Base-by-base conservation (phyloP, 2,888 invertebrate genomes). In the Napeogenes sylphis region DNA sequence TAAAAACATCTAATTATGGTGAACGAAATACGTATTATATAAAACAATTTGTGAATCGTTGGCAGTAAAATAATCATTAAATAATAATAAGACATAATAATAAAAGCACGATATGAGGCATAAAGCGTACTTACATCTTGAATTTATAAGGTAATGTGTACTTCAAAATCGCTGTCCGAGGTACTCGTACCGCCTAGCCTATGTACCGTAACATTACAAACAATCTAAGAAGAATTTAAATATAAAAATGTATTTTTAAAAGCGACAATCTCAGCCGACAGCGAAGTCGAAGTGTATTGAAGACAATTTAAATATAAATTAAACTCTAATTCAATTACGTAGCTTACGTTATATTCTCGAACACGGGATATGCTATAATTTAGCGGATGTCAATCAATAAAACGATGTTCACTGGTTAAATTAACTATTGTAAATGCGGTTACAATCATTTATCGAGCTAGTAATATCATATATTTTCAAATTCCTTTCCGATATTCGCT, bases 71-170 rank as follows among this genome's bases (percentile, higher is more conserved):
- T 77, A 80, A 81, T 81, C 76, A 74, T 75, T 76, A 79, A 80
- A 76, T 77, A 79, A 78, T 66, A 56, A 59, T 62, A 68, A 57
- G 55, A 67, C 80, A 63, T 47, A 59, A 79, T 14, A 14, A 14
- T 12, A 79, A 21, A 90, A 90, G 90, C 90, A 85, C 87, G 65
- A 84, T 84, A 85, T 73, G 82, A 86, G 85, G 89, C 89, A 79
- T 77, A 74, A 88, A 89, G 88, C 88, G 78, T 87, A 87, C 85
- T 87, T 87, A 87, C 85, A 85, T 78, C 70, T 82, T 76, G 69
- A 51, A 51, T 51, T 51, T 5, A 14, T 30, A 51, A 21, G 47
- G 21, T 30, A 51, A 30, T 51, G 30, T 51, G 51, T 51, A 69
- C 75, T 65, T 70, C 74, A 76, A 66, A 71, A 75, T 71, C 80